Conservation (phyloP, 2,797 vertebrate genomes). For the Eutrigla gurnardus region DNA sequence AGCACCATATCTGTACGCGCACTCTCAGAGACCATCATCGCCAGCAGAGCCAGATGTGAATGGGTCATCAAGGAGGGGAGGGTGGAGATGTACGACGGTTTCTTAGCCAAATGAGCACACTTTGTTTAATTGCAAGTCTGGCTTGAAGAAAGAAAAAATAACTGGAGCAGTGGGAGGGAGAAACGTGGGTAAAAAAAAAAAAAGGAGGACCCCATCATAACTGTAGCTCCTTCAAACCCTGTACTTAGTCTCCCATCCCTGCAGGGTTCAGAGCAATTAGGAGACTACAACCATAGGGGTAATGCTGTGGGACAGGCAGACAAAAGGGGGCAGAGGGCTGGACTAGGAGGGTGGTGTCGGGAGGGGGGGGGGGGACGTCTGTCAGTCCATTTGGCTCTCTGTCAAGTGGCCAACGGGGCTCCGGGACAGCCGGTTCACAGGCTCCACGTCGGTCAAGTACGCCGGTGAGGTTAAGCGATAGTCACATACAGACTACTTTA, state of each 20-base stretch:
- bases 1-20: neutral
- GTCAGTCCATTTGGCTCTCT: conserved; percentile 72
- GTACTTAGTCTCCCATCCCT: conserved; percentile 64
- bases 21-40: conserved; percentile 15
- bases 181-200: conserved; percentile 13
- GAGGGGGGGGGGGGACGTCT: conserved; percentile 55
- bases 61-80: conserved; percentile 26
- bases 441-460: conserved; percentile 38
- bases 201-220: conserved; percentile 47
- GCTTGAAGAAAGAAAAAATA: conserved; percentile 45
- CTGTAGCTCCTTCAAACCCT: conserved; percentile 63
- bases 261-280: conserved; percentile 83
- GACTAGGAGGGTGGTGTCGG: conserved; percentile 62
- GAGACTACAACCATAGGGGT: conserved; percentile 76
- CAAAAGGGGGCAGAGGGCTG: conserved; percentile 76
- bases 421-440: conserved; percentile 45
- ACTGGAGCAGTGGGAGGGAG: conserved; percentile 25
- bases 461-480: conserved; percentile 32
- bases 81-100: conserved; percentile 39
- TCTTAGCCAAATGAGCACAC: conserved; percentile 71
- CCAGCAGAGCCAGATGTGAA: conserved; percentile 51
- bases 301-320: conserved; percentile 83
- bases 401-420: conserved; percentile 59
- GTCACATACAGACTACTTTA: conserved; percentile 7
- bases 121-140: conserved; percentile 67